These are phyloP conservation scores for Spea hammondii DNA, from an alignment of 2,797 vertebrate genomes.

Conservation along the genomic window DNA sequence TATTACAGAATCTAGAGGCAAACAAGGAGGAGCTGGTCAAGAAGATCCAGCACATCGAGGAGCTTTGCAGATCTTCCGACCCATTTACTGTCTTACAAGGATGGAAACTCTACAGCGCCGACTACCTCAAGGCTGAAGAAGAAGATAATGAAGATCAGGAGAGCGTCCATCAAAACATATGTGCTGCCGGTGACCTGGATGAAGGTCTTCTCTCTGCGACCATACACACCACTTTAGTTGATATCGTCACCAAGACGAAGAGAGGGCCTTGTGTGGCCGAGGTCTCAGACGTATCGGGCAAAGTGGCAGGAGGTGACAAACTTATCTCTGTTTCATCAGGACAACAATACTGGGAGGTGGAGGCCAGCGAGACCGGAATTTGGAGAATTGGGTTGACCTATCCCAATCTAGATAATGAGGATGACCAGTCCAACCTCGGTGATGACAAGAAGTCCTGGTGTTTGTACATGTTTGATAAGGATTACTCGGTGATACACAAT, in stretches of 20 bases:
- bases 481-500: constrained; percentile 1
- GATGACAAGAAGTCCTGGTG: constrained; percentile 14
- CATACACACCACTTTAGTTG: background rate
- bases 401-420: background rate
- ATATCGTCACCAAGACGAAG: background rate
- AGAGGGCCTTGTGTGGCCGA: background rate
- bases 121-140: too few species aligned
- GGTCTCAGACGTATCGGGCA: background rate
- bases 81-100: constrained; percentile 26
- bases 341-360: constrained; percentile 22
- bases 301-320: background rate
- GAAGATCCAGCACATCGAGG: constrained; percentile 18
- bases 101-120: background rate
- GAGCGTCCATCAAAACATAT: background rate
- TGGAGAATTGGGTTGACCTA: constrained; percentile 14
- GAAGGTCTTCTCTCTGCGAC: background rate
- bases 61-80: constrained; percentile 2
- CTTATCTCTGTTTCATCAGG: background rate
- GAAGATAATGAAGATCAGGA: background rate
- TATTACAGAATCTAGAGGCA: constrained; percentile 29
- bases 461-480: background rate
- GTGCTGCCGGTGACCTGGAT: background rate
- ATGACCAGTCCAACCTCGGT: background rate
- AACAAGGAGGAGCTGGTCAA: constrained; percentile 24
- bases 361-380: background rate